phyloP scores from a whole-genome alignment of 2,113 vertebrate species.

The Struthidea cinerea region DNA sequence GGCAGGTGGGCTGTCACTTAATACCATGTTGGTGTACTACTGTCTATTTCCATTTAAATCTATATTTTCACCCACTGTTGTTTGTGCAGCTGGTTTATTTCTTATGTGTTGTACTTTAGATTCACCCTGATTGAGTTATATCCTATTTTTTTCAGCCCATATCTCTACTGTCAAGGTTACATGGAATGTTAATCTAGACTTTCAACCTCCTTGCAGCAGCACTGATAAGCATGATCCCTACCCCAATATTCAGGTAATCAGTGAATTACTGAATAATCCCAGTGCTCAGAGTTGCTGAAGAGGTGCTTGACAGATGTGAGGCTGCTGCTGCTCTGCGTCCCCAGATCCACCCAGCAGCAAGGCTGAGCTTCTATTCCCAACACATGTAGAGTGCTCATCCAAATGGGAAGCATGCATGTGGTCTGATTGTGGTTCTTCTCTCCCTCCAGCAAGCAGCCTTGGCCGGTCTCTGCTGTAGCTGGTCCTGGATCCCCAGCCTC shows the following conservation, averaged over 20 bases:
- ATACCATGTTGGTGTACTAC: not conserved
- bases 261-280: not conserved
- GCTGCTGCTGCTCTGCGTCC: not conserved
- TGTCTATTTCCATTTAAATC: not conserved
- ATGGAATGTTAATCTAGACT: not conserved
- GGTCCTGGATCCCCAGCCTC: not conserved
- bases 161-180: not conserved
- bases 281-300: not conserved
- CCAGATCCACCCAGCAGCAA: not conserved
- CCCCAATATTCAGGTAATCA: not conserved
- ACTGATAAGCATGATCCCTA: not conserved
- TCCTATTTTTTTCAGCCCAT: rapidly evolving
- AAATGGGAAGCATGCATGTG: not conserved
- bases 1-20: not conserved
- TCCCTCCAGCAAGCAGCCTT: not conserved
- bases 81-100: not conserved
- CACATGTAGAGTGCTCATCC: not conserved
- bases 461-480: not conserved
- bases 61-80: not conserved
- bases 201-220: not conserved
- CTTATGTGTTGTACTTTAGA: not conserved
- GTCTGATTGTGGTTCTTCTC: rapidly evolving
- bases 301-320: not conserved
- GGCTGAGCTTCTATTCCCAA: not conserved
- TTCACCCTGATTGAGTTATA: not conserved